These are phyloP conservation scores for Hypolimnas misippus DNA, from an alignment of 2,888 invertebrate species.

Conservation along the genomic window DNA sequence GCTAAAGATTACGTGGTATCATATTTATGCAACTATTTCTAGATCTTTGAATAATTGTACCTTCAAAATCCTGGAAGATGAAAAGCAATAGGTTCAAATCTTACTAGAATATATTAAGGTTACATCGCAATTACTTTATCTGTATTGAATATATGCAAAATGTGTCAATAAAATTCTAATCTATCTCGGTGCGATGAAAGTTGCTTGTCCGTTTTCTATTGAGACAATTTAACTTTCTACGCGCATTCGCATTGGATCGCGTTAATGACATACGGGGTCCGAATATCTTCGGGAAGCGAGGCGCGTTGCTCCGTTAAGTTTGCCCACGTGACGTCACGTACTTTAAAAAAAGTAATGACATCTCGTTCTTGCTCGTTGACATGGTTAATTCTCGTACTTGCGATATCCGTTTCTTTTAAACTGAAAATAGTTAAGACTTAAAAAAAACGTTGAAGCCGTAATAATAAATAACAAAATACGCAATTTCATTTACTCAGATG, in stretches of 20 bases:
- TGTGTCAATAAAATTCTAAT: constrained; percentile 22
- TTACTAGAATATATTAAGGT: neutral
- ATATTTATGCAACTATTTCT: too few relatives aligned
- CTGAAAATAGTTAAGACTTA: too few relatives aligned
- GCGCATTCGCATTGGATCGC: constrained; percentile 23
- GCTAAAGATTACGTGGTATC: too few relatives aligned
- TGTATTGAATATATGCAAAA: constrained; percentile 5
- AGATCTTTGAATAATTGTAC: too few relatives aligned
- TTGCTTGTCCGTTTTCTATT: constrained; percentile 28
- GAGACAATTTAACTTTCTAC: constrained; percentile 32
- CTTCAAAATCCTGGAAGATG: too few relatives aligned
- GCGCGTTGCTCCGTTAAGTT: constrained; percentile 5
- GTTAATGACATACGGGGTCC: constrained; percentile 24
- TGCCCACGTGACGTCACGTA: neutral
- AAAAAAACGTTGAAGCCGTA: too few relatives aligned
- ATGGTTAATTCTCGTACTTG: constrained; percentile 10
- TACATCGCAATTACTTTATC: neutral
- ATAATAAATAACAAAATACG: too few relatives aligned
- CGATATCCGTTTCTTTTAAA: too few relatives aligned
- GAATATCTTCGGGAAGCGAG: constrained; percentile 31
- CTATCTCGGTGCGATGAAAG: constrained; percentile 28
- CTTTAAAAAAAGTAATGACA: constrained; percentile 16
- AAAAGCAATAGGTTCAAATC: too few relatives aligned
- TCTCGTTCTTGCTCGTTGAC: constrained; percentile 16
- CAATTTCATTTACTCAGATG: too few relatives aligned